These are phyloP conservation scores for Thalassoma bifasciatum DNA, from an alignment of 2,113 vertebrate species.

Conservation along the genomic window DNA sequence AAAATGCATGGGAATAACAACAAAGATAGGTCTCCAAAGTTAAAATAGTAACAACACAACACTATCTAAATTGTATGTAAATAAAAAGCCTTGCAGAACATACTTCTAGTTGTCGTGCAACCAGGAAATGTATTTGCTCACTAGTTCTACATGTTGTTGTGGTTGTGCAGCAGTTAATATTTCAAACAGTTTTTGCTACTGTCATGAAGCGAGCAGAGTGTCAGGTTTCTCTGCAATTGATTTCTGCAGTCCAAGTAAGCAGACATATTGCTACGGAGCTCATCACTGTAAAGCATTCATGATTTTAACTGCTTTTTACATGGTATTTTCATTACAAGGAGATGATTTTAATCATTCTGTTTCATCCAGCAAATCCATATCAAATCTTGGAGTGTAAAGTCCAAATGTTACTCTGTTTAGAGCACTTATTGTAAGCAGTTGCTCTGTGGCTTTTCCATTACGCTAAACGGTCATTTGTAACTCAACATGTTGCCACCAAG, in stretches of 20 bases:
- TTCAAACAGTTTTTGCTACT: neutral
- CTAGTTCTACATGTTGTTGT: neutral
- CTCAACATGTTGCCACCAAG: neutral
- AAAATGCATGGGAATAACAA: neutral
- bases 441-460: neutral
- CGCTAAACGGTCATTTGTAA: neutral
- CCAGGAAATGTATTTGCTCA: neutral
- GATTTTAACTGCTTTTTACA: neutral
- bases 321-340: neutral
- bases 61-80: neutral
- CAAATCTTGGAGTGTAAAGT: neutral
- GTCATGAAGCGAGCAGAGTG: neutral
- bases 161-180: neutral
- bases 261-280: neutral
- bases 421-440: neutral
- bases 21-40: neutral
- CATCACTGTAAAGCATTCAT: neutral
- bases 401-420: neutral
- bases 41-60: no score
- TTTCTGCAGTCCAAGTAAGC: neutral
- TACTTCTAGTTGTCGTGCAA: neutral
- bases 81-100: neutral
- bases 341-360: neutral
- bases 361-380: neutral
- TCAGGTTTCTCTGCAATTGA: no score